Percentiles rank a stretch among this genome's conserved stretches.
These are phyloP conservation scores for Allacma fusca DNA, from an alignment of 2,888 invertebrate genomes.

Conservation along the genomic window DNA sequence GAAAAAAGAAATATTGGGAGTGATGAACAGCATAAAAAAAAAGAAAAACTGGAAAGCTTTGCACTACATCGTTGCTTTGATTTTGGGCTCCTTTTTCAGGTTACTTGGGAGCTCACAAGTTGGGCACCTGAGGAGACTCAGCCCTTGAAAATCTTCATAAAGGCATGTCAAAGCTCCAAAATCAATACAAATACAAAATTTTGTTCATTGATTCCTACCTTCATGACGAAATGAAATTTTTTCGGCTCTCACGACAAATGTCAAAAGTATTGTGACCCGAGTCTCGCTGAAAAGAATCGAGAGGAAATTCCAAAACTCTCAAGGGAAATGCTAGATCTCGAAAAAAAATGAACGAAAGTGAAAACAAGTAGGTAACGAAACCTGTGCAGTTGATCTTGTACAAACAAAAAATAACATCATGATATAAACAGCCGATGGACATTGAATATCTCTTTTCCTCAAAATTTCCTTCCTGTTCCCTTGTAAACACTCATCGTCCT, in stretches of 20 bases:
- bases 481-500: background rate
- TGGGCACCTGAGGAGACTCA: constrained; percentile 59
- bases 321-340: constrained; percentile 11
- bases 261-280: constrained; percentile 26
- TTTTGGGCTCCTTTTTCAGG: constrained; percentile 59
- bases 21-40: constrained; percentile 21
- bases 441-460: background rate
- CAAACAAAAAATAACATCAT: too few species aligned
- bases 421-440: too few species aligned
- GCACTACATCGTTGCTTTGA: constrained; percentile 57
- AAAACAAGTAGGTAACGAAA: too few species aligned
- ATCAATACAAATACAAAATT: constrained; percentile 32
- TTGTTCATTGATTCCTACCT: constrained; percentile 27
- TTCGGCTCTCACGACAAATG: constrained; percentile 28
- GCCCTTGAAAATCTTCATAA: constrained; percentile 41
- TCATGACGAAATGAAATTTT: constrained; percentile 27
- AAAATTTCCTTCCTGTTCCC: background rate
- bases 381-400: too few species aligned
- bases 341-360: too few species aligned
- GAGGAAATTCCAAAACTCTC: background rate
- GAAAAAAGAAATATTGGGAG: background rate
- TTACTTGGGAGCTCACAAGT: constrained; percentile 60
- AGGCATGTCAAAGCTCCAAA: constrained; percentile 43
- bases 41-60: constrained; percentile 28
- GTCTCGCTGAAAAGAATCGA: constrained; percentile 23